phyloP scores from a whole-genome alignment of 2,113 vertebrate genomes.

The Eleginops maclovinus region DNA sequence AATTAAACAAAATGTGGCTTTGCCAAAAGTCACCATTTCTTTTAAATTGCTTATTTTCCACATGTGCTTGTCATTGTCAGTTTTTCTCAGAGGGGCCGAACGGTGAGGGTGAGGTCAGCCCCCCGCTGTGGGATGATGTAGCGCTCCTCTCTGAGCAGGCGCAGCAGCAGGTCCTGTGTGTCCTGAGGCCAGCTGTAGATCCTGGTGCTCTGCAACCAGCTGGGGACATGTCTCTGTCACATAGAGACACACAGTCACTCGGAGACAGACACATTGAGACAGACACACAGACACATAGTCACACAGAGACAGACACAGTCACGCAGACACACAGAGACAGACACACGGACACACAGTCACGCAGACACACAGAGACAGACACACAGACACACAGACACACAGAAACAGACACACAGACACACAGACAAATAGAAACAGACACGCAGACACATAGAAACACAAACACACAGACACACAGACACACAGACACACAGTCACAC shows the following conservation, averaged over 20 bases:
- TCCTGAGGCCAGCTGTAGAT: conserved; percentile 92
- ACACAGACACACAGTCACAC: background rate
- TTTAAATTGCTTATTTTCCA: background rate
- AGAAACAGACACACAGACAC: background rate
- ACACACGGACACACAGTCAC: too few species aligned
- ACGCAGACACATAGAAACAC: too few species aligned
- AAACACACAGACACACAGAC: background rate
- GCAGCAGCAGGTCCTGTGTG: conserved; percentile 89
- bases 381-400: background rate
- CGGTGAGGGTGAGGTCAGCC: conserved; percentile 88
- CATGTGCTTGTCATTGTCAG: background rate
- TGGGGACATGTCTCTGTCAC: conserved; percentile 89
- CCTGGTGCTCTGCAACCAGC: conserved; percentile 94
- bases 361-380: too few species aligned
- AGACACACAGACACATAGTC: too few species aligned
- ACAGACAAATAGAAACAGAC: background rate
- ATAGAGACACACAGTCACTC: background rate
- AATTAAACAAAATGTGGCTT: background rate
- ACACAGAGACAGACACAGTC: too few species aligned
- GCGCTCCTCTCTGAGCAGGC: conserved; percentile 92
- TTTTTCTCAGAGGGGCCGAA: conserved; percentile 73
- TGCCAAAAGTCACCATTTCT: background rate
- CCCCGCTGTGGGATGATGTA: conserved; percentile 89
- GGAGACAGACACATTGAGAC: too few species aligned
- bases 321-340: too few species aligned